Conservation (phyloP, 2,797 vertebrate genomes). For the Cossypha polioptera region DNA sequence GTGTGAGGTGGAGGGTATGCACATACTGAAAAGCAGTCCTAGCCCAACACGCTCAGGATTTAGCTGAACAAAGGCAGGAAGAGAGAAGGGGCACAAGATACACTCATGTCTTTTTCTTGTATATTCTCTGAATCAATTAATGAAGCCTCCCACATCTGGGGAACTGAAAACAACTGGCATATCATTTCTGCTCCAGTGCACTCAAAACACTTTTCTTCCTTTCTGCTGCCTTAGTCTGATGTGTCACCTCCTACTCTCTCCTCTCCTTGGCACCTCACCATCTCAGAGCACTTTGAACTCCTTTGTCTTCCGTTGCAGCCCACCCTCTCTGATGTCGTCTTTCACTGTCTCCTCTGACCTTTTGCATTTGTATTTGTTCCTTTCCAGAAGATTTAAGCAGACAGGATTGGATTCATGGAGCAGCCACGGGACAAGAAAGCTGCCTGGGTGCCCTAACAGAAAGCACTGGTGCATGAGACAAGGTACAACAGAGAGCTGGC, state of each 20-base stretch:
- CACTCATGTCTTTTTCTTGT: background rate
- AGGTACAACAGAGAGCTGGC: background rate
- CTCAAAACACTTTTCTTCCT: conserved; percentile 8
- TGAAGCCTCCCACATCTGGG: background rate
- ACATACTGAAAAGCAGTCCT: background rate
- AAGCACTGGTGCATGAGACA: background rate
- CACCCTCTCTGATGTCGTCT: background rate
- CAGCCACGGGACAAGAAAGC: background rate
- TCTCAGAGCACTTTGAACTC: background rate
- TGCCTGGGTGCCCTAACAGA: background rate
- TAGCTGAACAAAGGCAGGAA: background rate
- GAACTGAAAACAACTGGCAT: background rate
- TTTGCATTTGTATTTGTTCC: background rate
- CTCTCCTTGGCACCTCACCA: background rate
- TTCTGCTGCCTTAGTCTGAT: background rate
- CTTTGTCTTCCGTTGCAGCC: background rate
- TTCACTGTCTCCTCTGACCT: background rate
- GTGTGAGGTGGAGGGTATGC: background rate
- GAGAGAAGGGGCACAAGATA: background rate
- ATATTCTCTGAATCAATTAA: background rate
- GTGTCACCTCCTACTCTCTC: background rate
- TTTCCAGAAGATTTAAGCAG: background rate
- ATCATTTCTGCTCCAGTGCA: background rate
- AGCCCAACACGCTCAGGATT: background rate
- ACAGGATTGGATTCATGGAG: background rate